Percentiles rank a stretch among this genome's conserved stretches.
These are phyloP conservation scores for Cyprinodon tularosa DNA, from an alignment of 2,113 vertebrate species.

Conservation along the genomic window DNA sequence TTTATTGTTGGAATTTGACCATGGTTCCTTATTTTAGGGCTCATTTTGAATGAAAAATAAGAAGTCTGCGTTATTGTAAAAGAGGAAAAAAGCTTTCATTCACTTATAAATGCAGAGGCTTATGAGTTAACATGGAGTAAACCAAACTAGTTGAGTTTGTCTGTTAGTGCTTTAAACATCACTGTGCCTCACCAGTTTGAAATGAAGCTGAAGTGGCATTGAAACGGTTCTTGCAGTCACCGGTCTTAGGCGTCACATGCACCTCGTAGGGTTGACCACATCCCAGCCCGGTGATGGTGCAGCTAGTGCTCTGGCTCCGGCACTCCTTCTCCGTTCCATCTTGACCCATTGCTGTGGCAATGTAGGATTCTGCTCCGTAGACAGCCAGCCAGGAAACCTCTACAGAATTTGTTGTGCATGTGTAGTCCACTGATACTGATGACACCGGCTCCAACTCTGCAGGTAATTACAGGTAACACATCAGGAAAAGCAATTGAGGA, in stretches of 20 bases:
- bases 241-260: conserved; percentile 59
- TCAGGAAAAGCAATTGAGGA: background rate
- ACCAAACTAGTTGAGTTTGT: background rate
- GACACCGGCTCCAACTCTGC: conserved; percentile 67
- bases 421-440: conserved; percentile 64
- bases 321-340: conserved; percentile 55
- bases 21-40: too few relatives aligned
- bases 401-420: conserved; percentile 52
- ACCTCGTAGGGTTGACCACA: conserved; percentile 68
- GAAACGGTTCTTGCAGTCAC: conserved; percentile 63
- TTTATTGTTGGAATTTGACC: too few relatives aligned
- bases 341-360: conserved; percentile 26
- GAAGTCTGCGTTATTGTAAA: too few relatives aligned
- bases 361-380: conserved; percentile 69
- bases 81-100: too few relatives aligned
- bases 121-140: background rate
- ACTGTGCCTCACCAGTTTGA: conserved; percentile 57
- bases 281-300: conserved; percentile 51
- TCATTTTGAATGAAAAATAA: too few relatives aligned
- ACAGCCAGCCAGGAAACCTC: conserved; percentile 63
- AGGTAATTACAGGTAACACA: background rate
- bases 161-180: background rate
- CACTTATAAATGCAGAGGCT: background rate
- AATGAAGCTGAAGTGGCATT: conserved; percentile 49
- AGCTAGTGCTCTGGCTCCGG: conserved; percentile 50